Conservation (phyloP, 53 echinoderm and acorn worm genomes). For the Zoroaster sp. region DNA sequence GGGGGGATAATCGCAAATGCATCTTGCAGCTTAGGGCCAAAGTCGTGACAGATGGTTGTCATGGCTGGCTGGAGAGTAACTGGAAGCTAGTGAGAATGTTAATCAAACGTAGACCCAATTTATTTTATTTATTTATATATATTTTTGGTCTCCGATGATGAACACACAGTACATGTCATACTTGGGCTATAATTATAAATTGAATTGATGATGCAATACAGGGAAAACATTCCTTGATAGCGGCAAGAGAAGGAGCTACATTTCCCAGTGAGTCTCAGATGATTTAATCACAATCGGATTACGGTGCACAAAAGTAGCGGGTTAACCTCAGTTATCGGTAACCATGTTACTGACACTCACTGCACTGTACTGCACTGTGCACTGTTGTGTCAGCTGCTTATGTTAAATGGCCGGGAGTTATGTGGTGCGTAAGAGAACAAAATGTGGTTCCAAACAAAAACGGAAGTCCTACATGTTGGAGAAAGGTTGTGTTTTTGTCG, state of each 20-base stretch:
- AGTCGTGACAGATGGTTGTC: conserved; percentile 58
- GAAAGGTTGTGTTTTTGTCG: not conserved
- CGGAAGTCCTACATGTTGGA: not conserved
- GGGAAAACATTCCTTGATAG: not conserved
- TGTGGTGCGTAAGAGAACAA: not conserved
- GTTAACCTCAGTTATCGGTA: not conserved
- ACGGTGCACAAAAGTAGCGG: not conserved
- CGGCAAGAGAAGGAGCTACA: not conserved
- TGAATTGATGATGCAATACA: not conserved
- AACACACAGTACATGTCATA: not conserved
- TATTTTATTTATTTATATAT: not conserved
- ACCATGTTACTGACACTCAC: not conserved
- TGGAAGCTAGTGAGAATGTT: conserved; percentile 34
- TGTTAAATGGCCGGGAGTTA: conserved; percentile 23
- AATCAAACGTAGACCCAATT: not conserved
- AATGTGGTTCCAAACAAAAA: not conserved
- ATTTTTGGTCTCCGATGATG: not conserved
- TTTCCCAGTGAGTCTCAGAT: not conserved
- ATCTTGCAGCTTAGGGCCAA: conserved; percentile 18
- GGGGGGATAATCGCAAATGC: conserved; percentile 8
- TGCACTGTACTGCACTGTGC: not conserved
- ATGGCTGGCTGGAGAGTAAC: conserved; percentile 35
- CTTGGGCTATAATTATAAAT: not conserved
- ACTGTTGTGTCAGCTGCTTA: conserved; percentile 42
- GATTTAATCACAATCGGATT: not conserved